phyloP scores from a whole-genome alignment of 2,888 invertebrate species.

The Drosophila nr. fundita region DNA sequence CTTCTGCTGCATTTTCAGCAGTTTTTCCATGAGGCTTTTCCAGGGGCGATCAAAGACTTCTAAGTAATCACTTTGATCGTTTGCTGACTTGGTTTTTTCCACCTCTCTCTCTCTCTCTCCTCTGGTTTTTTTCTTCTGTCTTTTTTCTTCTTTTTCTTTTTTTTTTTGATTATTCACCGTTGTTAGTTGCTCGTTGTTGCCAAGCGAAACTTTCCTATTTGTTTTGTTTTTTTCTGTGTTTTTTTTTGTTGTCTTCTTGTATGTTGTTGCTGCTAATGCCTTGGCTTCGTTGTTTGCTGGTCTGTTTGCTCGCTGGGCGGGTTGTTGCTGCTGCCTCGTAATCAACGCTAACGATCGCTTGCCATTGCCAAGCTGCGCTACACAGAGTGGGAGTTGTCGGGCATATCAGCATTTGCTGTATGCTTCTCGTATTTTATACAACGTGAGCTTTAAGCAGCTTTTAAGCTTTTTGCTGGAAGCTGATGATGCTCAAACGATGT shows the following conservation, averaged over 20 bases:
- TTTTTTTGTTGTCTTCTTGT: conserved; percentile 31
- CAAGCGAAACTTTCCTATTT: conserved; percentile 62
- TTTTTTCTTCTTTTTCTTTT: conserved; percentile 37
- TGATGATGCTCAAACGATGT: background rate
- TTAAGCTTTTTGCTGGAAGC: background rate
- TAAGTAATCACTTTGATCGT: conserved; percentile 63
- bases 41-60: conserved; percentile 27
- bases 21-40: conserved; percentile 3
- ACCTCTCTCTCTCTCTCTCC: background rate
- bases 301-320: conserved; percentile 53
- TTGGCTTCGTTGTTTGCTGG: conserved; percentile 57
- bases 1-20: conserved; percentile 4
- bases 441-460: background rate
- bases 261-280: conserved; percentile 52
- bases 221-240: conserved; percentile 18
- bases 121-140: background rate
- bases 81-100: conserved; percentile 53
- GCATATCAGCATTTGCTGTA: conserved; percentile 4
- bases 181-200: conserved; percentile 49
- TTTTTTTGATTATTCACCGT: conserved; percentile 61
- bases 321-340: conserved; percentile 55
- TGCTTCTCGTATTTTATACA: background rate
- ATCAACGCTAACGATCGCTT: conserved; percentile 66
- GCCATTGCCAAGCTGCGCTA: conserved; percentile 60
- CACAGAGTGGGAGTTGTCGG: conserved; percentile 38